These are phyloP conservation scores for Equus quagga DNA, from an alignment of 2,113 vertebrate species.

Conservation along the genomic window DNA sequence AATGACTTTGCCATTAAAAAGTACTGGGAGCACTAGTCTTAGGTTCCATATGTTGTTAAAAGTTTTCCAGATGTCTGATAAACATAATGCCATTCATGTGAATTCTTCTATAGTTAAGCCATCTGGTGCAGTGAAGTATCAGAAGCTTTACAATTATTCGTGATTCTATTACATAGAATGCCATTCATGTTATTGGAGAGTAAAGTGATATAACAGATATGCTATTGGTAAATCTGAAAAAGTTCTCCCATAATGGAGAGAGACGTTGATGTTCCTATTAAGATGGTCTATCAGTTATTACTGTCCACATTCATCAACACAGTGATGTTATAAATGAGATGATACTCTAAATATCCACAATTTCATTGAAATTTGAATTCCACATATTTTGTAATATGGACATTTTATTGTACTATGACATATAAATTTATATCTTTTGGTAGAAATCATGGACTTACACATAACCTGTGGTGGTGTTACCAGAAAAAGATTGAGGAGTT, in stretches of 20 bases:
- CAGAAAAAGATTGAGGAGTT: background rate
- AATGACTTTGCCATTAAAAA: constrained; percentile 72
- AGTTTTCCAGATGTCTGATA: constrained; percentile 64
- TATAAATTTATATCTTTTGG: background rate
- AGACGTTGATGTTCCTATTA: background rate
- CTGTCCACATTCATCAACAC: background rate
- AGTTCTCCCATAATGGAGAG: background rate
- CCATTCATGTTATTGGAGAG: constrained; percentile 2
- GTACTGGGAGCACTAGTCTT: constrained; percentile 25
- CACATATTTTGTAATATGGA: background rate
- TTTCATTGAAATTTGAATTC: background rate
- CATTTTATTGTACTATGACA: background rate
- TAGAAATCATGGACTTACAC: background rate
- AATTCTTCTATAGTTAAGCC: constrained; percentile 66
- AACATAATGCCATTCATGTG: constrained; percentile 70
- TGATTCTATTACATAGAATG: constrained; percentile 32
- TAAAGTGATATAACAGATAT: background rate
- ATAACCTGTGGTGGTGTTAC: background rate
- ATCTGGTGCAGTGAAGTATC: constrained; percentile 66
- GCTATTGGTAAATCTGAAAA: background rate
- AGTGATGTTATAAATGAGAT: background rate
- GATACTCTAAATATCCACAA: background rate
- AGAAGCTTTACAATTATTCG: constrained; percentile 63
- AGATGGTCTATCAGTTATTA: background rate
- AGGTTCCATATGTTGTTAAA: constrained; percentile 63